phyloP scores from a whole-genome alignment of 1,140 invertebrate species.

The Riptortus pedestris region DNA sequence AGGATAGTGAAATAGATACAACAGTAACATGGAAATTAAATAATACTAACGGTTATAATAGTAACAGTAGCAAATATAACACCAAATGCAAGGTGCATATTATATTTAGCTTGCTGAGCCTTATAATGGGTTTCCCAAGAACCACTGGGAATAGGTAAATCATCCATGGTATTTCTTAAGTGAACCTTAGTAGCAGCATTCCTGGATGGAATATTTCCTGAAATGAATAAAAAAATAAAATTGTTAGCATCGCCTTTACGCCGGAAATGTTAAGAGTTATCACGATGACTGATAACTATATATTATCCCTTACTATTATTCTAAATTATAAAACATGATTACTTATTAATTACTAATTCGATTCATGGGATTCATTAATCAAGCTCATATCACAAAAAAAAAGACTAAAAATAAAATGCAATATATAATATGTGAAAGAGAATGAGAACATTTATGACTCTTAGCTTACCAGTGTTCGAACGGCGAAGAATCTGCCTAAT shows the following conservation, averaged over 20 bases:
- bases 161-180: constrained; percentile 47
- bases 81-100: constrained; percentile 51
- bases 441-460: too few species aligned
- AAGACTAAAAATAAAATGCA: too few species aligned
- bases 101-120: constrained; percentile 53
- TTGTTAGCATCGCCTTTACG: too few species aligned
- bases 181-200: constrained; percentile 6
- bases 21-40: too few species aligned
- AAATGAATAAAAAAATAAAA: background rate
- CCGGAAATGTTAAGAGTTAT: too few species aligned
- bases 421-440: too few species aligned
- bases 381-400: too few species aligned
- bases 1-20: too few species aligned
- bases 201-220: background rate
- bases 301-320: too few species aligned
- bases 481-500: background rate
- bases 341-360: background rate
- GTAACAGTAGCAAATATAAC: constrained; percentile 45
- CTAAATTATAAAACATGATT: too few species aligned
- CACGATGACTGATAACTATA: too few species aligned
- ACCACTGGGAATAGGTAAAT: constrained; percentile 58
- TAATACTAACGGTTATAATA: constrained; percentile 47
- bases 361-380: too few species aligned
- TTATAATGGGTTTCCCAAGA: constrained; percentile 58
- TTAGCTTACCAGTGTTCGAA: background rate